Evolutionary conservation across 2,113 vertebrate species (phyloP), one percentile per base, ranked within the genome.

Genomic region (Diphyllodes magnificus): DNA sequence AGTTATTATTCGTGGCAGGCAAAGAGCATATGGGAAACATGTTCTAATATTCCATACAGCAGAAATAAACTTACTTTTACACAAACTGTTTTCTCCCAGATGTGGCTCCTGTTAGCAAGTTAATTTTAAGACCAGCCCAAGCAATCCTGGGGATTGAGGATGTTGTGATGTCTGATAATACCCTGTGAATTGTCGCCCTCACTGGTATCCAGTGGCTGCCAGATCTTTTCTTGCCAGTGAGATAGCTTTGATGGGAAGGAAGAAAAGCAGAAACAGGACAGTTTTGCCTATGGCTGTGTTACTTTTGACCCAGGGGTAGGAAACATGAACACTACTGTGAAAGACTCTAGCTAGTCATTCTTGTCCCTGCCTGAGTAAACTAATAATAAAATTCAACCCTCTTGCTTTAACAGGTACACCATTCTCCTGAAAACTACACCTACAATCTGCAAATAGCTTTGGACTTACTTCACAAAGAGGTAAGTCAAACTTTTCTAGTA

Each of bases 401-500:
- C 42, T 82, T 96, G 63, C 93, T 92, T 92, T 89, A 22, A 54
- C 92, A 98, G 98, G 28, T 5, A 22, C 63, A 0, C 7, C 59
- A 63, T 89, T 98, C 98, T 84, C 96, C 98, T 35, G 89, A 98
- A 77, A 97, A 98, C 82, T 98, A 97, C 91, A 86, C 61, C 2
- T 65, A 56, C 53, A 90, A 91, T 79, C 23, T 98, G 18, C 73
- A 85, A 78, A 30, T 27, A 68, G 96, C 97, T n/a, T 90, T 98
- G 97, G 98, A 98, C 72, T 85, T 97, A 40, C 96, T 98, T 60
- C 97, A 98, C 7, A 69, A 42, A 31, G 97, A 98, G 98, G 98
- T 98, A 97, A 86, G 51, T 1, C 24, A 75, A 71, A 59, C 40
- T 66, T 83, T 82, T 80, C 24, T 51, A 20, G 8, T 47, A 37